Conservation (phyloP, 1,140 invertebrate species). For the Galleria mellonella region DNA sequence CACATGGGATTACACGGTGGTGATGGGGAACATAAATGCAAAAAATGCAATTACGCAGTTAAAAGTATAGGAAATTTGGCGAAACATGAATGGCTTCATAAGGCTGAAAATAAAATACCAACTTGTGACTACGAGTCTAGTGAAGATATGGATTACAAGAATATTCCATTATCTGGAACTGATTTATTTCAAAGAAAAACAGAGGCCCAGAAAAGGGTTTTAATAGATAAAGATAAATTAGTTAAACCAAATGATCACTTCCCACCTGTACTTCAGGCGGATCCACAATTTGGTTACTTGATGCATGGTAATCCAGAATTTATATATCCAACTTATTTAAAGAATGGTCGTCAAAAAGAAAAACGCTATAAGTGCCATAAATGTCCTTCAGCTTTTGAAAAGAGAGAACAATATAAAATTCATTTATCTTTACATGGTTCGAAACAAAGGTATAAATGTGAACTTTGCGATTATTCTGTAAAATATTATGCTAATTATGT, state of each 20-base stretch:
- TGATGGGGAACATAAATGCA: conserved; percentile 82
- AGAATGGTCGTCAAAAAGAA: conserved; percentile 83
- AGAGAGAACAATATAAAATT: conserved; percentile 88
- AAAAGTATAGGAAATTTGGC: conserved; percentile 85
- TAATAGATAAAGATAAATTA: conserved; percentile 66
- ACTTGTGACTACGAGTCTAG: conserved; percentile 64
- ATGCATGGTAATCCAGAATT: conserved; percentile 86
- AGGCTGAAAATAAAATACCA: conserved; percentile 37
- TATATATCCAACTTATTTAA: conserved; percentile 83
- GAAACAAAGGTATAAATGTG: conserved; percentile 88
- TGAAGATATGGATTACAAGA: conserved; percentile 67
- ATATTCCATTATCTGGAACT: conserved; percentile 78
- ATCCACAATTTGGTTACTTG: conserved; percentile 79
- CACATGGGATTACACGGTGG: conserved; percentile 83
- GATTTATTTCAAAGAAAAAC: conserved; percentile 77
- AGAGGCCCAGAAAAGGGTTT: conserved; percentile 74
- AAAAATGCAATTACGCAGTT: conserved; percentile 89
- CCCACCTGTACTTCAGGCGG: conserved; percentile 67
- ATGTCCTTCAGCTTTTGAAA: conserved; percentile 92
- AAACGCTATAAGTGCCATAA: conserved; percentile 89
- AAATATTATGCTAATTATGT: conserved; percentile 89
- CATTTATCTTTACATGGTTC: conserved; percentile 90
- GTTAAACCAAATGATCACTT: conserved; percentile 71
- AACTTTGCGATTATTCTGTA: conserved; percentile 91
- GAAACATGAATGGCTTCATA: conserved; percentile 78